These are phyloP conservation scores for Sardinella longiceps DNA, from an alignment of 2,797 vertebrate genomes.

Conservation along the genomic window DNA sequence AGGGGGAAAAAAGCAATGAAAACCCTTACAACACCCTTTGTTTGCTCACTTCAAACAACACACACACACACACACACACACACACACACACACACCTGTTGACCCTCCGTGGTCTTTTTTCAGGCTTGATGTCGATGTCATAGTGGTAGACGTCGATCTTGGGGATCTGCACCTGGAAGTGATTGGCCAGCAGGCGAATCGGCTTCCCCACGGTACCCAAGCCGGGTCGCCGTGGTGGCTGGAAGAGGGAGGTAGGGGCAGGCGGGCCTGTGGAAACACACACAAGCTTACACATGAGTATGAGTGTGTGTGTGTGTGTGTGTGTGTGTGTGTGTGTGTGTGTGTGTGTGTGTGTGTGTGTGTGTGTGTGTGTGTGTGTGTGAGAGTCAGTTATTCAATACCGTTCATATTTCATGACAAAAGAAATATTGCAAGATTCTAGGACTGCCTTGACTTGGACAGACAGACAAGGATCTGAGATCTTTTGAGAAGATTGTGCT, in stretches of 20 bases:
- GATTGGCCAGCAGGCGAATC: slow-evolving; percentile 96
- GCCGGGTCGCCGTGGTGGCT: slow-evolving; percentile 95
- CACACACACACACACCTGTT: slow-evolving; percentile 83
- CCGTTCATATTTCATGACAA: too few relatives aligned
- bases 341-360: too few relatives aligned
- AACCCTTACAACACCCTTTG: background rate
- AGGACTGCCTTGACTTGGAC: background rate
- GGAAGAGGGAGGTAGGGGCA: slow-evolving; percentile 90
- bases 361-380: too few relatives aligned
- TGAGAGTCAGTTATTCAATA: slow-evolving; percentile 18
- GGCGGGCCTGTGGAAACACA: slow-evolving; percentile 75
- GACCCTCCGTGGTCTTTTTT: slow-evolving; percentile 96
- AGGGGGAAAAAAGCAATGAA: background rate
- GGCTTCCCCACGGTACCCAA: slow-evolving; percentile 98
- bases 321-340: too few relatives aligned
- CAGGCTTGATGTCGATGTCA: slow-evolving; percentile 99
- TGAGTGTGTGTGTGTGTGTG: too few relatives aligned
- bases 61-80: slow-evolving; percentile 65
- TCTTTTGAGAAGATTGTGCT: background rate
- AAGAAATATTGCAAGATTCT: background rate
- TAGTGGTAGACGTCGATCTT: slow-evolving; percentile 99
- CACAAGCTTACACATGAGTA: background rate
- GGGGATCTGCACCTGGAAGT: slow-evolving; percentile 99
- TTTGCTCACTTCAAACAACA: background rate
- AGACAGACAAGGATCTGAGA: background rate